Percentiles rank a stretch among this genome's conserved stretches.
Evolutionary conservation across 1,140 invertebrate species (phyloP).

Genomic region (Listronotus oregonensis): DNA sequence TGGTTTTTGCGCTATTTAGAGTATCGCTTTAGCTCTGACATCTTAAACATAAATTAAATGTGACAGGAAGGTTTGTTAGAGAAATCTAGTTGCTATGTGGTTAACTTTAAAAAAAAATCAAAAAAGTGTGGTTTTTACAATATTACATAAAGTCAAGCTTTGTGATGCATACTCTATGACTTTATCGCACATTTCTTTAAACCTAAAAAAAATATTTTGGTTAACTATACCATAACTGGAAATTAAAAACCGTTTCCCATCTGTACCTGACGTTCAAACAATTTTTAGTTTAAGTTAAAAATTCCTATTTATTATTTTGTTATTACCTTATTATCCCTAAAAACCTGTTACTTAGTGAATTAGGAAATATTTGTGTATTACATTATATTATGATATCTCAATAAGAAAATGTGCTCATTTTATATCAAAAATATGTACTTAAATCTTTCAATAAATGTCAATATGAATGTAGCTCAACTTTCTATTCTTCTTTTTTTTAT

Average conservation of each 20-base stretch:
- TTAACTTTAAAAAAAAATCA: background rate
- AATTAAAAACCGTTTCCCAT: slow-evolving; percentile 44
- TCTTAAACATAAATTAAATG: too few relatives aligned
- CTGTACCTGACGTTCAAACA: slow-evolving; percentile 49
- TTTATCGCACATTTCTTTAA: background rate
- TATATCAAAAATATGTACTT: slow-evolving; percentile 49
- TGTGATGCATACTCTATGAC: too few relatives aligned
- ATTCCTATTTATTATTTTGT: slow-evolving; percentile 6
- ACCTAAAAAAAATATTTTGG: slow-evolving; percentile 4
- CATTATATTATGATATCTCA: slow-evolving; percentile 44
- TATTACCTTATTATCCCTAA: slow-evolving; percentile 14
- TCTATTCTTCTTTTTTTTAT: slow-evolving; percentile 51
- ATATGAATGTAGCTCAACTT: slow-evolving; percentile 54
- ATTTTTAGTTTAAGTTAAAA: slow-evolving; percentile 11
- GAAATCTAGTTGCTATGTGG: too few relatives aligned
- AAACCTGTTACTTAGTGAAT: slow-evolving; percentile 34
- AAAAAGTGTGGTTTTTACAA: background rate
- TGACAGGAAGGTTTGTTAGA: too few relatives aligned
- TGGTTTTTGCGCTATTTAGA: too few relatives aligned
- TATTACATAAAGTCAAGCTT: background rate
- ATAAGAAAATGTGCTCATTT: slow-evolving; percentile 53
- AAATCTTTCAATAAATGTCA: slow-evolving; percentile 54
- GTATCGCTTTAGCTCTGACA: too few relatives aligned
- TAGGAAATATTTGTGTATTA: slow-evolving; percentile 38
- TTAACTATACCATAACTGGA: too few relatives aligned